Evolutionary conservation across 2,888 invertebrate genomes (phyloP), one percentile per base, ranked within the genome.

Genomic region (Macrosiphum euphorbiae): DNA sequence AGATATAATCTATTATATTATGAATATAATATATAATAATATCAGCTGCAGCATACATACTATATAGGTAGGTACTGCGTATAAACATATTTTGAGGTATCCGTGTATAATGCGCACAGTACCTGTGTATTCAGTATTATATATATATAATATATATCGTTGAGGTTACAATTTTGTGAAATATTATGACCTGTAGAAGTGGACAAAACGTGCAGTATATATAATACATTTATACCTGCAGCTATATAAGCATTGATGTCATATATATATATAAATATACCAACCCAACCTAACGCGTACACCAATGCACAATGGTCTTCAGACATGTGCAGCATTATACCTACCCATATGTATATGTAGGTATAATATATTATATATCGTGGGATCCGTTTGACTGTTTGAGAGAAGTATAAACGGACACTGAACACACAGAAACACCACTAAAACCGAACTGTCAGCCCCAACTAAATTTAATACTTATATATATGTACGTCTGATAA

Each of bases 351-450:
- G n/a, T 67, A n/a, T n/a, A n/a, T n/a, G 10, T 67, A 78, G 3
- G 61, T 78, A 78, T 78, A 78, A 1, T 35, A 35, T 78, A 78
- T 67, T 78, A 78, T 78, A 67, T 5, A 35, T 78, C 67, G 67
- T 78, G 67, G 67, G 67, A 78, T 78, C 67, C 35, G 67, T n/a
- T 67, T 13, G n/a, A 55, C 58, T n/a, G n/a, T n/a, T 55, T n/a
- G n/a, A 67, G 67, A 67, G 67, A n/a, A 67, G n/a, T n/a, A 67
- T 67, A 13, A n/a, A 67, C 67, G 67, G n/a, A n/a, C 67, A 67
- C 67, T n/a, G 67, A 67, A 67, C 67, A 78, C 67, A 78, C 67
- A 35, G 35, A 78, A 78, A 78, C 67, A 78, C 67, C 67, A 78
- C 35, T 35, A 78, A 78, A 78, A 78, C 67, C 67, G n/a, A 78